These are phyloP conservation scores for Xiphophorus maculatus DNA, from an alignment of 2,113 vertebrate genomes.

Conservation along the genomic window DNA sequence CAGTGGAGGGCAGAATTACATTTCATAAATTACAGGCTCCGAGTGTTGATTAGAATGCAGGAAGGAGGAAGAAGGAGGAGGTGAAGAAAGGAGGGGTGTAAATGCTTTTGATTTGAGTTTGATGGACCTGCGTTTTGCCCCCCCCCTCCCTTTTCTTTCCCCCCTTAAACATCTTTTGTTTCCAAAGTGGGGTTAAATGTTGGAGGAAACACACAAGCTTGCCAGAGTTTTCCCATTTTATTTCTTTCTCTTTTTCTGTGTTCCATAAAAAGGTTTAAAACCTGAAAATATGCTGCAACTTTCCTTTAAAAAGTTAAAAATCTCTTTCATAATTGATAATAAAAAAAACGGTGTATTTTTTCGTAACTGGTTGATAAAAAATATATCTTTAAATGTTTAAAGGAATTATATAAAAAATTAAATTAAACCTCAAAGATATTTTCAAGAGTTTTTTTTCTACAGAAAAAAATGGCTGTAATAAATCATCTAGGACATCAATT, in stretches of 20 bases:
- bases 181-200: constrained; percentile 4
- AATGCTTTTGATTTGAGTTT: constrained; percentile 60
- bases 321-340: background rate
- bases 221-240: background rate
- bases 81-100: constrained; percentile 23
- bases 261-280: background rate
- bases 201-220: constrained; percentile 6
- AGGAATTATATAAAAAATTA: background rate
- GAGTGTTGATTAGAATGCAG: constrained; percentile 76
- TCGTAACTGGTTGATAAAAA: background rate
- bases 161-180: constrained; percentile 40
- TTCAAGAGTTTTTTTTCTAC: background rate
- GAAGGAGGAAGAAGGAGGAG: constrained; percentile 32
- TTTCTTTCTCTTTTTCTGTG: background rate
- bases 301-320: background rate
- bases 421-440: background rate
- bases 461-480: background rate
- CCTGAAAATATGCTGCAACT: background rate
- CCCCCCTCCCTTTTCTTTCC: background rate
- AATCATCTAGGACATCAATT: background rate
- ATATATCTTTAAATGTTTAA: background rate
- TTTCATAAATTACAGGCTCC: constrained; percentile 82
- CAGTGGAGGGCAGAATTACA: constrained; percentile 99
- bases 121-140: constrained; percentile 27
- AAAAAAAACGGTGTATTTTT: background rate